Percentiles rank a stretch among this genome's conserved stretches.
Evolutionary conservation across 2,797 vertebrate genomes (phyloP).

Genomic region (Thaleichthys pacificus): DNA sequence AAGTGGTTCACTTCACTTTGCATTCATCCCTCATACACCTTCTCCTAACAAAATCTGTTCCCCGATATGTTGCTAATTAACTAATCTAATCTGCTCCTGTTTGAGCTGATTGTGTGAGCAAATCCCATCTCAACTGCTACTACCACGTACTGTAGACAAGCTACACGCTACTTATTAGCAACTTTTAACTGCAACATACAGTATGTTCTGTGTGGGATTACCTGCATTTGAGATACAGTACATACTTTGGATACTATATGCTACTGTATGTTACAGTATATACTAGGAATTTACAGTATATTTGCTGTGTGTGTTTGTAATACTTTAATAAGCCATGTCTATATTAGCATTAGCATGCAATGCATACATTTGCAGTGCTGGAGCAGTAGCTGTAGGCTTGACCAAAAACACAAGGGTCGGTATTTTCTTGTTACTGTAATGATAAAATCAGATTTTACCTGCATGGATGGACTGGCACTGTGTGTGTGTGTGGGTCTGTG

Average conservation of each 20-base stretch:
- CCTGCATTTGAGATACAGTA: neutral
- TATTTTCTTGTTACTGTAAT: neutral
- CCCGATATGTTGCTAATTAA: neutral
- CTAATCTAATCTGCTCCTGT: neutral
- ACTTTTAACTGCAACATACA: too few species aligned
- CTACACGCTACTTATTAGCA: too few species aligned
- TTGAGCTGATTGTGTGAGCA: neutral
- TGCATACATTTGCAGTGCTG: too few species aligned
- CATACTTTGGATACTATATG: neutral
- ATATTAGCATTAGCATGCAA: too few species aligned
- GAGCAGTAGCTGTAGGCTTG: too few species aligned
- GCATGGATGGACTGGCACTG: neutral
- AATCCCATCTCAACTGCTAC: neutral
- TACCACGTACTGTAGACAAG: neutral
- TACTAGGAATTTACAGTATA: too few species aligned
- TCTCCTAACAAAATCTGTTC: slow-evolving; percentile 2
- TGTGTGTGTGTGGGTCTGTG: slow-evolving; percentile 22
- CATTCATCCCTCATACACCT: neutral
- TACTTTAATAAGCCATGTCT: too few species aligned
- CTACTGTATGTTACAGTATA: neutral
- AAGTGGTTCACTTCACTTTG: neutral
- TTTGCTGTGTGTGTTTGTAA: neutral
- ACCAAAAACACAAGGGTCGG: too few species aligned
- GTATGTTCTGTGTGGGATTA: neutral
- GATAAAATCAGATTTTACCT: neutral